Evolutionary conservation across 2,797 vertebrate species (phyloP).

Genomic region (Onychomys torridus): DNA sequence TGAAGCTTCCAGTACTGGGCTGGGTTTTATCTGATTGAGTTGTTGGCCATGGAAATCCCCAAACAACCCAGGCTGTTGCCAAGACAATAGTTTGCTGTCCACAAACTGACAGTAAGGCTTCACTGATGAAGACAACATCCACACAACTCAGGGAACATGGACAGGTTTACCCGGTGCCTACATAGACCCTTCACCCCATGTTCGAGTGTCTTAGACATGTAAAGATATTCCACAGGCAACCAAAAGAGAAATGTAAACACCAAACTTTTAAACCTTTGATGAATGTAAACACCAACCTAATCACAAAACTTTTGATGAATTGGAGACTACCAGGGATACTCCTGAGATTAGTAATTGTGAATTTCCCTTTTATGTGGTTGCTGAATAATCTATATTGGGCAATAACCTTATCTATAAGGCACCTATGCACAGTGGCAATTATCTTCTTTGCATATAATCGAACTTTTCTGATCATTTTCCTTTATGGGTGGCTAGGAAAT

Average conservation of each 20-base stretch:
- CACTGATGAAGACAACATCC: neutral
- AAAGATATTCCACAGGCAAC: neutral
- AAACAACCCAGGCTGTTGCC: neutral
- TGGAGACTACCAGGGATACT: neutral
- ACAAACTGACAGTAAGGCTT: neutral
- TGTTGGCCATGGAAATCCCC: neutral
- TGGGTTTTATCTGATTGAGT: neutral
- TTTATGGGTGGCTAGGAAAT: neutral
- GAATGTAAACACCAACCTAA: no score
- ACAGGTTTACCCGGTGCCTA: neutral
- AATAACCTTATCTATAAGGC: neutral
- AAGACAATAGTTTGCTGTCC: neutral
- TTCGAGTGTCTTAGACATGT: neutral
- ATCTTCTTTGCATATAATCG: neutral
- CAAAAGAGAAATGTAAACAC: neutral
- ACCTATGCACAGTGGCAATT: neutral
- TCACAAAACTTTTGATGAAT: neutral
- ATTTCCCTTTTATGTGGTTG: neutral
- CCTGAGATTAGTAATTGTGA: neutral
- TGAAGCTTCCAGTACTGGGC: neutral
- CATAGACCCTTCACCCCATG: neutral
- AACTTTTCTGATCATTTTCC: no score
- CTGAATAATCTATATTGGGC: neutral
- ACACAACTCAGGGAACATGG: neutral
- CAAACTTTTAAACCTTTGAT: no score